These are phyloP conservation scores for Myiozetetes cayanensis DNA, from an alignment of 2,113 vertebrate species.

Conservation along the genomic window DNA sequence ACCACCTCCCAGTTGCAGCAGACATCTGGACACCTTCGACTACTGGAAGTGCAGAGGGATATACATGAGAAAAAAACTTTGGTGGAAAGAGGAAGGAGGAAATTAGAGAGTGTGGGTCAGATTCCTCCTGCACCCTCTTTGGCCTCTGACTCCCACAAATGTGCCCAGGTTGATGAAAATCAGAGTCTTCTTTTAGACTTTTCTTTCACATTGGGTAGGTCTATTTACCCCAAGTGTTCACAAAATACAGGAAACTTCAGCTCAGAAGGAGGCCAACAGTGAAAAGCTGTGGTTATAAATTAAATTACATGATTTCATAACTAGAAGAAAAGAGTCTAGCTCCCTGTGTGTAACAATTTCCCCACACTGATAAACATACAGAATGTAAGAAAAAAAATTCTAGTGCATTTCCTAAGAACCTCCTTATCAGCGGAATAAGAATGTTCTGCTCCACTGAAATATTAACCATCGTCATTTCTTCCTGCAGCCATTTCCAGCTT, in stretches of 20 bases:
- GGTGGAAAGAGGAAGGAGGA: background rate
- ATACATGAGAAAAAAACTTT: background rate
- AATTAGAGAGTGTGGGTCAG: background rate
- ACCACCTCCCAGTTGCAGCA: background rate
- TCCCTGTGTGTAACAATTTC: background rate
- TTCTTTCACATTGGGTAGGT: background rate
- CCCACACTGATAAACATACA: background rate
- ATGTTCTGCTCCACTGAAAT: conserved; percentile 36
- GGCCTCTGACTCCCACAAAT: background rate
- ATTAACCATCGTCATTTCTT: conserved; percentile 15
- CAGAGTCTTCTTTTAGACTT: background rate
- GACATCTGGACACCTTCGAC: background rate
- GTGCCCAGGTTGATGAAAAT: background rate
- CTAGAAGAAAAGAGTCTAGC: background rate
- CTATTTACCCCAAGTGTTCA: background rate
- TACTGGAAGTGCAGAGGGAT: background rate
- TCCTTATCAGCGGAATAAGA: conserved; percentile 44
- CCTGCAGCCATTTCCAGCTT: conserved; percentile 1
- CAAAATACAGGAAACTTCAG: background rate
- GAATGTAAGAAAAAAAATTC: background rate
- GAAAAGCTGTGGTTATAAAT: conserved; percentile 21
- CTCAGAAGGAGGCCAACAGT: background rate
- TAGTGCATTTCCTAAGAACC: conserved; percentile 17
- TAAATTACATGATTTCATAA: conserved; percentile 20
- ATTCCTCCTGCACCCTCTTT: background rate